Evolutionary conservation across 2,113 vertebrate genomes (phyloP), one percentile per base, ranked within the genome.

Genomic region (Austrofundulus limnaeus): DNA sequence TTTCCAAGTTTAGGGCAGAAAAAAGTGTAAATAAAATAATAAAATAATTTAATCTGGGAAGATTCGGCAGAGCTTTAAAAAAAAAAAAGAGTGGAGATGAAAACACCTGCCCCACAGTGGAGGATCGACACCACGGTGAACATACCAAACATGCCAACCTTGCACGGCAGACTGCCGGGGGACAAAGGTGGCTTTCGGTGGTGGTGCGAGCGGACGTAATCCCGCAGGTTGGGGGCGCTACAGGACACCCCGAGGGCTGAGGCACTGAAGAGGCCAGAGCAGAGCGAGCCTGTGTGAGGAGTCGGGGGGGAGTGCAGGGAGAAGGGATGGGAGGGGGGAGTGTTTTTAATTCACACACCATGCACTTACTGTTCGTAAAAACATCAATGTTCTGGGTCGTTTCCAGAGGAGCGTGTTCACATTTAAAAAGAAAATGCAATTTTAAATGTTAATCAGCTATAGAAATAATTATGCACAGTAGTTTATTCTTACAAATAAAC

Each of bases 141-240:
- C 96, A 56, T 98, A 99, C 97, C 97, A 1, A 89, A 89, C 75
- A 91, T 94, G 92, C 94, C 93, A 92, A 88, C 75, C 67, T 86
- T 73, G 71, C 93, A 94, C 20, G 94, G 93, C 91, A 95, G 91
- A 90, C 91, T 95, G 93, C 93, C 92, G 48, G 94, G 92, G 78
- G 95, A 95, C 82, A 93, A 80, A 7, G 87, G 90, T 76, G 96
- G 97, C 90, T 97, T 97, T 90, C 94, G 94, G 80, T 95, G 80
- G 72, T 86, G 95, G 69, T 89, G 95, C 80, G 92, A 94, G 92
- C 94, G 94, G 62, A 95, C 93, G 90, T 96, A 96, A 90, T 98
- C 96, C 90, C 95, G 95, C 86, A 98, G 95, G 92, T 98, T 98
- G 87, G 96, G 97, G 90, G 96, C 94, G 39, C 96, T 97, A 92